Evolutionary conservation across 2,113 vertebrate genomes (phyloP), one percentile per base, ranked within the genome.

Genomic region (Phyllostomus hastatus): DNA sequence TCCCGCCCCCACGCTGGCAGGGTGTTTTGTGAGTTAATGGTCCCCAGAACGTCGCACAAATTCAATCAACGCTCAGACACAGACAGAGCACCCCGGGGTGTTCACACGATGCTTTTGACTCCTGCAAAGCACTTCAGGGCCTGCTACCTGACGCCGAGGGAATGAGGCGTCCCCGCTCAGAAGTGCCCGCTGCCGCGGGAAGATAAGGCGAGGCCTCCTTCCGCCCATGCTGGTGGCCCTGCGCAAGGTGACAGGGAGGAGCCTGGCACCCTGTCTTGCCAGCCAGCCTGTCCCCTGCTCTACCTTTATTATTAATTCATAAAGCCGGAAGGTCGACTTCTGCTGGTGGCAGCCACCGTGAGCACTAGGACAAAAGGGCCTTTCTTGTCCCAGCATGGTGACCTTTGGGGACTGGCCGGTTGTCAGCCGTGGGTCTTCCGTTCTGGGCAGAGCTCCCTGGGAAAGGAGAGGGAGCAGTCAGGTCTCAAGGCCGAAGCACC

Each of bases 231-330:
- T 16, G 52, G 61, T 10, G 50, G 0, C 17, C 67, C 73, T 0
- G 12, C 26, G 41, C n/a, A 8, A 61, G 66, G 85, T 52, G 26
- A 20, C 17, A 4, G 22, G 33, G 80, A 35, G n/a, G 54, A 28
- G 24, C 86, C 0, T 0, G 33, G 31, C 19, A 19, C 43, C 50
- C 19, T 0, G 46, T 52, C 16, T 73, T 9, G 94, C 80, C n/a
- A 72, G 90, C 59, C 33, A 16, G 43, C 35, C 78, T 16, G 35
- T 54, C 38, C 1, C 87, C 4, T 0, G 54, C 24, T 59, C 66
- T 69, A 33, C 14, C 43, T 54, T 81, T 28, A 92, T 98, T 88
- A 96, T 76, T 96, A 95, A 97, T 97, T 96, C 96, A 96, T 92
- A 54, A 86, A 94, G 67, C 81, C 93, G 54, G 96, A 94, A 96